These are phyloP conservation scores for Hypomecis punctinalis DNA, from an alignment of 2,888 invertebrate species.

Conservation along the genomic window DNA sequence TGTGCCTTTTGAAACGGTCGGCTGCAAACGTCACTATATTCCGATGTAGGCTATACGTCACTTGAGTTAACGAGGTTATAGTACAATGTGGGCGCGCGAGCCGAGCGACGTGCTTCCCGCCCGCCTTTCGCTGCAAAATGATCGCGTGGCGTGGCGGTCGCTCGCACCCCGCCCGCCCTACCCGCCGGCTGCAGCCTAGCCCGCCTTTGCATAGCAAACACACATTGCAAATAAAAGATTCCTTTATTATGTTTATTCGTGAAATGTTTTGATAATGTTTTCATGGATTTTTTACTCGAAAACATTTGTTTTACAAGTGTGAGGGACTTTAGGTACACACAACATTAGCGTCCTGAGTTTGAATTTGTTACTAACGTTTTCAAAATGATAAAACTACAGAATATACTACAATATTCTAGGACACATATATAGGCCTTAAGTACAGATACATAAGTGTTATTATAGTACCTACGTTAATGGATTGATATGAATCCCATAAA, in stretches of 20 bases:
- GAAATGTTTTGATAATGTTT: no score
- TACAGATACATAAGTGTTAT: no score
- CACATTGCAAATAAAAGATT: constrained; percentile 53
- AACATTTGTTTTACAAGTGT: no score
- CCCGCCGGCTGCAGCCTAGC: constrained; percentile 65
- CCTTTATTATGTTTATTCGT: constrained; percentile 6
- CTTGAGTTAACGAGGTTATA: constrained; percentile 75
- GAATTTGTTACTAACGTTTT: no score
- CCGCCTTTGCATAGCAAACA: constrained; percentile 61
- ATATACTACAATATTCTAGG: no score
- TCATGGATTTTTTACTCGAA: no score
- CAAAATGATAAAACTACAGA: no score
- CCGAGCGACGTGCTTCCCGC: constrained; percentile 70
- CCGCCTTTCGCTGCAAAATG: constrained; percentile 74
- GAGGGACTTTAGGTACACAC: no score
- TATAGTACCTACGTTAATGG: no score
- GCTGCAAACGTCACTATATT: constrained; percentile 54
- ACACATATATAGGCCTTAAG: no score
- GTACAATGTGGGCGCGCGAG: constrained; percentile 56
- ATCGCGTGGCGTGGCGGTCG: constrained; percentile 77
- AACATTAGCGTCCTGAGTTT: no score
- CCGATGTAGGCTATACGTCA: constrained; percentile 71
- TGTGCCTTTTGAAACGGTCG: constrained; percentile 9
- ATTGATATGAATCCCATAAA: no score
- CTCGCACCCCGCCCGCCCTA: constrained; percentile 56